These are phyloP conservation scores for Phalacrocorax aristotelis DNA, from an alignment of 2,113 vertebrate species.

Conservation along the genomic window DNA sequence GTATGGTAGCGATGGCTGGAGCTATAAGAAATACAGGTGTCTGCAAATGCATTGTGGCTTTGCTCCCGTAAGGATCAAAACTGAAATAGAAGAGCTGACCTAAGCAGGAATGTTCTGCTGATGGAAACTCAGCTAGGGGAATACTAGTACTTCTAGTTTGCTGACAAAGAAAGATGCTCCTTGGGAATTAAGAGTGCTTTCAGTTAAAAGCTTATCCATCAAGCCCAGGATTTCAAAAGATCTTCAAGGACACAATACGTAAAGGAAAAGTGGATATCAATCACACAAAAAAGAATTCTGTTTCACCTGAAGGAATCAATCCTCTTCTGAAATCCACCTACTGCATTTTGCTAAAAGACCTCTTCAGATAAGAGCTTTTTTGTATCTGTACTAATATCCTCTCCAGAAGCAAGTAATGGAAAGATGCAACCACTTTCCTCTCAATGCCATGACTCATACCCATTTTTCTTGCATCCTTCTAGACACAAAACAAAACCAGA, in stretches of 20 bases:
- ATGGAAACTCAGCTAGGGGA: not conserved
- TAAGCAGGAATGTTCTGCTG: not conserved
- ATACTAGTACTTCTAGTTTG: rapidly evolving
- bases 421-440: not conserved
- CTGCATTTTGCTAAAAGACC: not conserved
- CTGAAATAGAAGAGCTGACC: not conserved
- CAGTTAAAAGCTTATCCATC: not conserved
- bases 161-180: not conserved
- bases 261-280: not conserved
- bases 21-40: not conserved
- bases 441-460: not conserved
- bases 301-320: not conserved
- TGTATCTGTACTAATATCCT: not conserved
- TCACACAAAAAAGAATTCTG: not conserved
- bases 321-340: not conserved
- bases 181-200: not conserved
- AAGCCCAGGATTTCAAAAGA: not conserved
- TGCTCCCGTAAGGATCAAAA: not conserved
- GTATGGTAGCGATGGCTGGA: rapidly evolving
- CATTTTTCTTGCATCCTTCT: not conserved
- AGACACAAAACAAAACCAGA: not conserved
- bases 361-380: not conserved
- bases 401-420: not conserved
- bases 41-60: not conserved
- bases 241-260: not conserved